Evolutionary conservation across 2,113 vertebrate species (phyloP), one percentile per base, ranked within the genome.

Genomic region (Atlantisia rogersi): DNA sequence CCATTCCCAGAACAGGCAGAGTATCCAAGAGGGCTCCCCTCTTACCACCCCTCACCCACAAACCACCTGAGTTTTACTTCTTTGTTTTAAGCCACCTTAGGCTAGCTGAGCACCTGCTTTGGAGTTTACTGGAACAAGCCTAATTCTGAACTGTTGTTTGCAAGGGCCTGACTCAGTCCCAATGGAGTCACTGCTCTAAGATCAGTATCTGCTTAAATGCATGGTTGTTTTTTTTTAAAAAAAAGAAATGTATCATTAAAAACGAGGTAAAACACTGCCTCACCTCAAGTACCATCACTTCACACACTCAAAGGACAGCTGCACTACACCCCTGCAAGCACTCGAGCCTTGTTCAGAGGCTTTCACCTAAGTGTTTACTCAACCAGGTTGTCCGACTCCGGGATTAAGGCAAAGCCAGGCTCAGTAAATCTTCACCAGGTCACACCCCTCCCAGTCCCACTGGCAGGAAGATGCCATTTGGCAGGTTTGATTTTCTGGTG

Each of bases 221-320:
- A 82, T 71, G 65, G 60, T 12, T 48, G 21, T 5, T 48, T 48
- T 48, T 48, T 48, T 22, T 10, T 35, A 35, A 48, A 48, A 21
- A 14, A 14, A 52, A 64, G 84, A 96, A 95, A 93, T 55, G 75
- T 73, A 46, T 87, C 22, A 59, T 62, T 92, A 94, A 89, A 96
- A 97, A 55, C 1, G 88, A 94, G 83, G 83, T 94, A 91, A 94
- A 93, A 82, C 81, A 37, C 5, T 10, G 74, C 77, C 89, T 94
- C 81, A 69, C 69, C 77, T 92, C 18, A 52, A 58, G 67, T 13
- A 17, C 70, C 92, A 91, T 40, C 86, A 67, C 60, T 82, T 76
- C 76, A 65, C 62, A 55, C 62, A 48, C 53, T 56, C 50, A 39
- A 37, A 75, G 64, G 52, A 63, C 83, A 92, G 15, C 22, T 65